These are phyloP conservation scores for Nesidiocoris tenuis DNA, from an alignment of 2,888 invertebrate species.

Conservation along the genomic window DNA sequence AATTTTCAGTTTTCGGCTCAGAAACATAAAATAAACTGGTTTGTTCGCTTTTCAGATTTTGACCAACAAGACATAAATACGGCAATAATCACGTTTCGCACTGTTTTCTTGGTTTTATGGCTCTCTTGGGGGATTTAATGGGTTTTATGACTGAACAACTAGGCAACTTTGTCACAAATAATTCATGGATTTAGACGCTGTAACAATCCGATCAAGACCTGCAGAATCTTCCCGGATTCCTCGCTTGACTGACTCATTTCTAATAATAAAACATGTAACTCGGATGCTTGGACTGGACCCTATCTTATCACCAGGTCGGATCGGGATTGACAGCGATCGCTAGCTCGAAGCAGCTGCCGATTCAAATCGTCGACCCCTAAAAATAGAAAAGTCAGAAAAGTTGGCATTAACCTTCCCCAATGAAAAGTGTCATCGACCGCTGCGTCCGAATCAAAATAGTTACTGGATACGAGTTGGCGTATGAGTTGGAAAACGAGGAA, in stretches of 20 bases:
- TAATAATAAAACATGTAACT: constrained; percentile 14
- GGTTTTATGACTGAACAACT: no score
- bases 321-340: constrained; percentile 34
- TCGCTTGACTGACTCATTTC: constrained; percentile 15
- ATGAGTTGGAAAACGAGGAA: no score
- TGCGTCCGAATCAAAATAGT: background rate
- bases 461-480: no score
- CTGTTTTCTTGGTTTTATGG: no score
- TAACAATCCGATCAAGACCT: background rate
- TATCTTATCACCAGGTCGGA: constrained; percentile 16
- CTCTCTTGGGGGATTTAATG: no score
- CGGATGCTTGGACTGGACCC: background rate
- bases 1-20: no score
- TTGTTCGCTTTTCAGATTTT: no score
- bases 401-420: constrained; percentile 40
- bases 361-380: constrained; percentile 21
- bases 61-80: no score
- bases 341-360: constrained; percentile 16
- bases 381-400: constrained; percentile 28
- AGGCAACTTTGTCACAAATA: no score
- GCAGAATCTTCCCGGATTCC: no score
- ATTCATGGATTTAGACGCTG: background rate
- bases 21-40: no score
- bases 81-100: no score
- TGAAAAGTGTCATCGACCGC: constrained; percentile 39